Evolutionary conservation across 2,113 vertebrate genomes (phyloP).

Genomic region (Ictidomys tridecemlineatus): DNA sequence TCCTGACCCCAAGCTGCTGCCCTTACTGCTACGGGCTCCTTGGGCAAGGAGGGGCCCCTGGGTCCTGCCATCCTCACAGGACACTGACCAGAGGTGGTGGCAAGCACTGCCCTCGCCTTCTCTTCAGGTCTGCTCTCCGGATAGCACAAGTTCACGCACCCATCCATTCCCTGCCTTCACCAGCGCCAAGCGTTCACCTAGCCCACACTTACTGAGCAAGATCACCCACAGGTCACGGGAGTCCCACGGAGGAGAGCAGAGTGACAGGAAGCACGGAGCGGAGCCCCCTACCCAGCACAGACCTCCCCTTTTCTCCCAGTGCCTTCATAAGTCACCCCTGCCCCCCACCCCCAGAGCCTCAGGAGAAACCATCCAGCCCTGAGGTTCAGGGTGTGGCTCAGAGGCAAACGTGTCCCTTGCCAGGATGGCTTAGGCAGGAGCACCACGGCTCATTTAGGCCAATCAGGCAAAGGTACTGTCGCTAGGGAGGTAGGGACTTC

Average conservation of each 20-base stretch:
- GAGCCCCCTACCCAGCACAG: not conserved
- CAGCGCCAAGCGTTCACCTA: not conserved
- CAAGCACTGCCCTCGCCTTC: too few relatives aligned
- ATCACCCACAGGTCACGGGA: not conserved
- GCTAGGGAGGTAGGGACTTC: not conserved
- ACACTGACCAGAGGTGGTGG: not conserved
- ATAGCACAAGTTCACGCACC: rapidly evolving
- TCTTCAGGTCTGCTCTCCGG: rapidly evolving
- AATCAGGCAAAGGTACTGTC: not conserved
- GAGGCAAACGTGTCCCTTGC: not conserved
- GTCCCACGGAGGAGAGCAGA: not conserved
- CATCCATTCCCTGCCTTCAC: not conserved
- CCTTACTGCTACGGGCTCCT: not conserved
- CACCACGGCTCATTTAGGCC: not conserved
- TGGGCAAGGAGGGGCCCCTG: rapidly evolving
- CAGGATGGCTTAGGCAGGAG: not conserved
- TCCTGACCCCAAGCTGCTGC: not conserved
- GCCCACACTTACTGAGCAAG: not conserved
- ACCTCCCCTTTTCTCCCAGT: rapidly evolving
- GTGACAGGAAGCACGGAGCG: not conserved
- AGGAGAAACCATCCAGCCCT: not conserved
- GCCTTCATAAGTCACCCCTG: not conserved
- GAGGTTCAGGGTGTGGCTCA: too few relatives aligned
- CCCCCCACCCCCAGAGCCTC: not conserved
- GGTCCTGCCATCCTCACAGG: not conserved